Base-by-base conservation (phyloP, 2,113 vertebrate genomes). In the Malurus elegans region DNA sequence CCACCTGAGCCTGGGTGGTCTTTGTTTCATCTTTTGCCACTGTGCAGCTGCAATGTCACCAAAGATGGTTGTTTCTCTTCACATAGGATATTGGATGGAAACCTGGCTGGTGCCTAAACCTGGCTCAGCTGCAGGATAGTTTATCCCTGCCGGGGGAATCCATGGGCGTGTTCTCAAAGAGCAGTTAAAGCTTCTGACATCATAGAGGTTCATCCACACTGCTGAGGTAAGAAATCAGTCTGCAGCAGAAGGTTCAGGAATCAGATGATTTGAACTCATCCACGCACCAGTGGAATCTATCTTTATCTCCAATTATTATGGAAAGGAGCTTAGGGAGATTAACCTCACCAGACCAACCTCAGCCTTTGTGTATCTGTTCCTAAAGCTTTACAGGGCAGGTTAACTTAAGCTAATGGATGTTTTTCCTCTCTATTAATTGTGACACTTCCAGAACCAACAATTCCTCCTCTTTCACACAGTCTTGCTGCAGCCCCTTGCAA, bases 211-310 rank as follows among this genome's bases (percentile, higher is more conserved):
- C 21, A n/a, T 8, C 21, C 21, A 4, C 25, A 18, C 15, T 18
- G 47, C 28, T 19, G 13, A 45, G 56, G 38, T 32, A 11, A 62
- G 34, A 34, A 65, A 50, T 23, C 2, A 2, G 11, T 42, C 28
- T 62, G 24, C 36, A 66, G 36, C 7, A 23, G 10, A 6, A 3
- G 0, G 0, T 12, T 73, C 34, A 47, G 50, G 25, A 42, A 12
- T 1, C 9, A 47, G 25, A 10, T 16, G 54, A 40, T 21, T 54
- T 31, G 9, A 75, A 29, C 23, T 53, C 51, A 8, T 32, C 14
- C 38, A 71, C 45, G 20, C 19, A 69, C 6, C 36, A 48, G 7
- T 20, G 16, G 18, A 10, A 29, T 38, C 50, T 54, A 32, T 25
- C 25, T 26, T 82, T 62, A 31, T 40, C 48, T 48, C 26, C 40